phyloP scores from a whole-genome alignment of 2,888 invertebrate species.

The Trachelus iudaicus region DNA sequence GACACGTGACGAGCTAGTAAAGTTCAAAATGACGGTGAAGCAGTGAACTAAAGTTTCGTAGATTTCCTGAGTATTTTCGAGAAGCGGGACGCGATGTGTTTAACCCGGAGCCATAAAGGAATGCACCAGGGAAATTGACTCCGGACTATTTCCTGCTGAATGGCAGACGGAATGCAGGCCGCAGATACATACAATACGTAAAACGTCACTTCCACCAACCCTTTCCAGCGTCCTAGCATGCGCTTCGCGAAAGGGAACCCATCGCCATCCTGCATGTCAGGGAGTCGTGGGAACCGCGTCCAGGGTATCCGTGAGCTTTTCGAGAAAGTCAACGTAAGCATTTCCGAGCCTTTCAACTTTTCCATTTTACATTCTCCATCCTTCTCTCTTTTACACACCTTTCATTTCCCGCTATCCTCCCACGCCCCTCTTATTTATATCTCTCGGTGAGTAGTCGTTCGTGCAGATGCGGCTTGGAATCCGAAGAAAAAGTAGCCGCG shows the following conservation, averaged over 20 bases:
- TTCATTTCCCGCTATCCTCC: not conserved
- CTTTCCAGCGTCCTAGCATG: not conserved
- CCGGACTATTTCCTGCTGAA: slow-evolving; percentile 28
- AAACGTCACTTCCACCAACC: slow-evolving; percentile 19
- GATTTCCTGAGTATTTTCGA: not conserved
- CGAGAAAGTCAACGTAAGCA: not conserved
- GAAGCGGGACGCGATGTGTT: slow-evolving; percentile 1
- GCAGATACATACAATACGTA: slow-evolving; percentile 22
- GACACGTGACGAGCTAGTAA: not conserved
- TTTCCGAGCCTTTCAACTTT: not conserved
- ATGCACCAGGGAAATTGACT: slow-evolving; percentile 46
- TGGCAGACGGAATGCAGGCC: slow-evolving; percentile 21
- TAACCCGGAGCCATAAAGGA: slow-evolving; percentile 28
- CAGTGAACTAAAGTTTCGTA: not conserved
- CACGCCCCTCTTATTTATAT: not conserved
- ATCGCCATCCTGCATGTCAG: not conserved
- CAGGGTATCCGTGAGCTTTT: not conserved
- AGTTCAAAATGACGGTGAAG: not conserved
- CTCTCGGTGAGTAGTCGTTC: not conserved
- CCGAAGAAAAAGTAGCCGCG: not conserved
- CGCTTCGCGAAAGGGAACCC: not conserved
- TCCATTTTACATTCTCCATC: not conserved
- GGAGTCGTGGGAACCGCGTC: not conserved
- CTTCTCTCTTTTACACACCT: not conserved
- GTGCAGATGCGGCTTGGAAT: not conserved